phyloP scores from a whole-genome alignment of 2,113 vertebrate genomes.

The Phyllostomus discolor region DNA sequence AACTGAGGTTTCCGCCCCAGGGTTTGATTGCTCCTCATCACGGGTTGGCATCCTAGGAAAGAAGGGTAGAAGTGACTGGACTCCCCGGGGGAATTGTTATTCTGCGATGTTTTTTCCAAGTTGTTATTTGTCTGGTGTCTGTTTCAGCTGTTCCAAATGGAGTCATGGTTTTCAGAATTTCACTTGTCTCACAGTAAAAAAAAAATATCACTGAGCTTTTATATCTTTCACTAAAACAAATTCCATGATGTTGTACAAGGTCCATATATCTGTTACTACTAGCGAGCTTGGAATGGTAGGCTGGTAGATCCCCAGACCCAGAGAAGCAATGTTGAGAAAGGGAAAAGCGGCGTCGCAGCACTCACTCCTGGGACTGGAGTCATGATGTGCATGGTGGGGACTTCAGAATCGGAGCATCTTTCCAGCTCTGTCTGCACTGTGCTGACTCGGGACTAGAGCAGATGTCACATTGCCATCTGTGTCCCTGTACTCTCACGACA shows the following conservation, averaged over 20 bases:
- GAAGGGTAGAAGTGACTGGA: neutral
- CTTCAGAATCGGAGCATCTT: neutral
- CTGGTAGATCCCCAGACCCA: neutral
- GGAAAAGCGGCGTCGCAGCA: neutral
- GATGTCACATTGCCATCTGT: neutral
- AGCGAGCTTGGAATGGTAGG: neutral
- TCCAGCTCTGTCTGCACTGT: neutral
- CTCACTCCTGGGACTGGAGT: neutral
- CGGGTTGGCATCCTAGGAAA: neutral
- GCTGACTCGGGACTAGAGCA: neutral
- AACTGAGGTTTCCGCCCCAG: neutral
- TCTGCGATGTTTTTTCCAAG: neutral
- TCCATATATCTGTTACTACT: neutral
- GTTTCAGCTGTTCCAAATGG: neutral
- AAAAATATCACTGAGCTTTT: neutral
- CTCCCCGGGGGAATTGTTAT: neutral
- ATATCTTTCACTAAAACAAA: neutral
- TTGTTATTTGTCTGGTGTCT: neutral
- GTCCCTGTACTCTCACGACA: neutral
- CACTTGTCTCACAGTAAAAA: neutral
- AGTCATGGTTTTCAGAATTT: constrained; percentile 6
- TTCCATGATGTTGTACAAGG: neutral
- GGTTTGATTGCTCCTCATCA: neutral
- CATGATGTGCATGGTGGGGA: neutral
- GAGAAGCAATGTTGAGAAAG: neutral